Evolutionary conservation across 2,113 vertebrate genomes (phyloP).

Genomic region (Pseudorasbora parva): DNA sequence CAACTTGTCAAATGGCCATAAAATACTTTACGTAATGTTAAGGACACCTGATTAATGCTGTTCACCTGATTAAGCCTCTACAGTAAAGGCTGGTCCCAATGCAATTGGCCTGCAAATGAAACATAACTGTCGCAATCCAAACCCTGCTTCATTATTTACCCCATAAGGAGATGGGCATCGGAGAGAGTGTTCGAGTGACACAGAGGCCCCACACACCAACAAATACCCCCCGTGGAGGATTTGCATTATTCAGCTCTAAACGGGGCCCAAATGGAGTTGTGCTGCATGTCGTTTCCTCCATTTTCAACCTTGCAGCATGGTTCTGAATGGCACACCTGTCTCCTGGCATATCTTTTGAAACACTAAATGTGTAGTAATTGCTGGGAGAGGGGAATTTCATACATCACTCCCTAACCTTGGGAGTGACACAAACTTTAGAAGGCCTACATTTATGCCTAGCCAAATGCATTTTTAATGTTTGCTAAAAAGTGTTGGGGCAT

Average conservation of each 20-base stretch:
- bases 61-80: constrained; percentile 3
- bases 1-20: not conserved
- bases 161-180: constrained; percentile 63
- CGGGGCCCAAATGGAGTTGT: constrained; percentile 68
- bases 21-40: not conserved
- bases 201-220: constrained; percentile 69
- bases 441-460: constrained; percentile 71
- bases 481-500: constrained; percentile 73
- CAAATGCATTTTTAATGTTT: constrained; percentile 77
- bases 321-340: constrained; percentile 78
- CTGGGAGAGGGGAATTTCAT: constrained; percentile 72
- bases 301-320: constrained; percentile 66
- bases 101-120: not conserved
- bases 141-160: constrained; percentile 72
- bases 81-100: not conserved
- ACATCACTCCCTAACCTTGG: constrained; percentile 76
- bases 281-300: constrained; percentile 66
- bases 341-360: constrained; percentile 76
- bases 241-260: constrained; percentile 81
- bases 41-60: not conserved
- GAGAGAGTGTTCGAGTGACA: constrained; percentile 66
- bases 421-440: constrained; percentile 78
- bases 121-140: constrained; percentile 32
- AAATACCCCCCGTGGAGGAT: constrained; percentile 76
- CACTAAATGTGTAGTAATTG: constrained; percentile 79